Conservation (phyloP, 1,140 invertebrate genomes). For the Drosophila albomicans region DNA sequence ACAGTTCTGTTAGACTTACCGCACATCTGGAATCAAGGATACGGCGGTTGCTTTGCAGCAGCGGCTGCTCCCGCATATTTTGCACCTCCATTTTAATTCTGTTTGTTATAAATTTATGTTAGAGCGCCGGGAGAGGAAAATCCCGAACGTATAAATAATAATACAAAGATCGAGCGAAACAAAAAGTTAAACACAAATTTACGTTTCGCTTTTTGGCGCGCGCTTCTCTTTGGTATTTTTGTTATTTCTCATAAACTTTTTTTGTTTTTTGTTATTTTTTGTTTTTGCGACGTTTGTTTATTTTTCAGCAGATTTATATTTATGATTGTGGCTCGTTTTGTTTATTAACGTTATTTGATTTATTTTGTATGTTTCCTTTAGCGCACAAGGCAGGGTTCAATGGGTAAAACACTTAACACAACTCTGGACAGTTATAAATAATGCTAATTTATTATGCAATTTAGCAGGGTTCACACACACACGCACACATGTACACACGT, state of each 20-base stretch:
- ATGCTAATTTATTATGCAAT: conserved; percentile 36
- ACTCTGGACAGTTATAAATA: conserved; percentile 49
- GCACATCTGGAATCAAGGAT: conserved; percentile 76
- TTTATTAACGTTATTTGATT: conserved; percentile 61
- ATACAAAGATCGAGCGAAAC: conserved; percentile 10
- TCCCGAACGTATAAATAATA: conserved; percentile 41
- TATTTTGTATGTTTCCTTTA: conserved; percentile 48
- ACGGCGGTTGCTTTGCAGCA: conserved; percentile 55
- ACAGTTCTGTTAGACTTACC: conserved; percentile 66
- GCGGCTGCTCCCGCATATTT: conserved; percentile 67
- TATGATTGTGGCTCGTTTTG: conserved; percentile 37
- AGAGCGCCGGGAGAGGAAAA: conserved; percentile 46
- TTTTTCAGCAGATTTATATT: conserved; percentile 56
- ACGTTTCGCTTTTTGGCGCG: conserved; percentile 60
- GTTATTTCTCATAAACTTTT: conserved; percentile 18
- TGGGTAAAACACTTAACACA: conserved; percentile 34
- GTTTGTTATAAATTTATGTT: conserved; percentile 13
- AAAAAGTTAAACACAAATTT: background rate
- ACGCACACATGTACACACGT: background rate
- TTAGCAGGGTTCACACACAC: conserved; percentile 1
- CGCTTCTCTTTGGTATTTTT: conserved; percentile 38
- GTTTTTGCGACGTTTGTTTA: conserved; percentile 67
- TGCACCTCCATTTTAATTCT: conserved; percentile 67
- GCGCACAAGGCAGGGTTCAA: conserved; percentile 39
- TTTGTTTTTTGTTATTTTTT: conserved; percentile 1